Conservation (phyloP, 2,888 invertebrate species). For the Laspeyria flexula region DNA sequence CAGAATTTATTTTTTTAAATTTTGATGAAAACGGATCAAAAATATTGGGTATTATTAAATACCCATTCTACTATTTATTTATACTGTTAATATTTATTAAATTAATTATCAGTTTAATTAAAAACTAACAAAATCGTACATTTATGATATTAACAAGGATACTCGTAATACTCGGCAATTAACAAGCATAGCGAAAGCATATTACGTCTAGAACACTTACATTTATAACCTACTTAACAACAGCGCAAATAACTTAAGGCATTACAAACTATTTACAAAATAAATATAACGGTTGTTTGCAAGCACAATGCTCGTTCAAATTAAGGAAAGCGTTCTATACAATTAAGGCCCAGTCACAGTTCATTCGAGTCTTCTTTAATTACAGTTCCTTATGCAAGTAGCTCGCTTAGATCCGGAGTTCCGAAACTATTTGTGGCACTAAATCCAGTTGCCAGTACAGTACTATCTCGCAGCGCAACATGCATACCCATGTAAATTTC, state of each 20-base stretch:
- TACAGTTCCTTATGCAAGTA: constrained; percentile 67
- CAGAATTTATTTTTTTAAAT: no score
- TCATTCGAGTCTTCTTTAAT: constrained; percentile 73
- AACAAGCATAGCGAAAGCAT: neutral
- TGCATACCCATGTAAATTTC: constrained; percentile 83
- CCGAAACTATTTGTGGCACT: constrained; percentile 77
- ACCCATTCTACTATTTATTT: no score
- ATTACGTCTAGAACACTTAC: constrained; percentile 4
- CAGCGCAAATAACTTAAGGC: constrained; percentile 21
- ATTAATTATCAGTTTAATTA: no score
- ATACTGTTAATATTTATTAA: no score
- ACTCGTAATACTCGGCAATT: neutral
- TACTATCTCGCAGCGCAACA: constrained; percentile 73
- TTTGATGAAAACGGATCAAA: no score
- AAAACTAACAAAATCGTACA: no score
- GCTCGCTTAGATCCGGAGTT: constrained; percentile 60
- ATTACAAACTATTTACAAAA: constrained; percentile 17
- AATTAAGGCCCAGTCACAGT: constrained; percentile 56
- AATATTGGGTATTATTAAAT: no score
- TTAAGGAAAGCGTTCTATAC: constrained; percentile 48
- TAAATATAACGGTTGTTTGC: constrained; percentile 24
- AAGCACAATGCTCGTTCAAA: constrained; percentile 30
- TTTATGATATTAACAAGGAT: neutral
- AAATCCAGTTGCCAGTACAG: constrained; percentile 72
- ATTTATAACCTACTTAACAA: constrained; percentile 15